phyloP scores from a whole-genome alignment of 2,797 vertebrate species.

The Eurystomus glaucurus region DNA sequence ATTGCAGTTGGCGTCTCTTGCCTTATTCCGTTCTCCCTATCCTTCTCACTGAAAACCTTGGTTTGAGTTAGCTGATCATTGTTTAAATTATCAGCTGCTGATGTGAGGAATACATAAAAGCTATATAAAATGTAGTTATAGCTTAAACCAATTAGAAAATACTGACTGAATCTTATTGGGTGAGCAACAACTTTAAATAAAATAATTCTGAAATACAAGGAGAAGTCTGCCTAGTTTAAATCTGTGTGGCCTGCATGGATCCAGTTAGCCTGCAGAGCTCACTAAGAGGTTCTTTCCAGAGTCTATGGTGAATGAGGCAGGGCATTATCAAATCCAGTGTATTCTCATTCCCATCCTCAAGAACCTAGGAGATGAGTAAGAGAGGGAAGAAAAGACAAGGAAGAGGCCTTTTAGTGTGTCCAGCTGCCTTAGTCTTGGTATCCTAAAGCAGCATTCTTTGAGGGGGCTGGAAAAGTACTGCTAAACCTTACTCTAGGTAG shows the following conservation, averaged over 20 bases:
- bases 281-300: background rate
- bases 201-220: background rate
- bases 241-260: background rate
- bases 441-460: background rate
- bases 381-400: background rate
- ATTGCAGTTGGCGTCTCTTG: background rate
- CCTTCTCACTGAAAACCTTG: background rate
- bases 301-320: background rate
- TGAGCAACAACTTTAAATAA: background rate
- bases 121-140: background rate
- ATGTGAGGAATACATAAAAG: background rate
- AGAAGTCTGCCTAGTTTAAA: background rate
- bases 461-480: constrained; percentile 32
- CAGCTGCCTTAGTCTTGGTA: background rate
- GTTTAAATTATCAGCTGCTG: background rate
- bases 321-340: background rate
- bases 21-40: background rate
- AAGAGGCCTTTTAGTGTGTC: background rate
- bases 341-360: background rate
- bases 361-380: background rate
- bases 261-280: background rate
- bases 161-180: background rate
- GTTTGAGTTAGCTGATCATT: background rate
- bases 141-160: background rate
- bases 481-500: constrained; percentile 30